phyloP scores from a whole-genome alignment of 2,888 invertebrate genomes.

The Neoascia interrupta region DNA sequence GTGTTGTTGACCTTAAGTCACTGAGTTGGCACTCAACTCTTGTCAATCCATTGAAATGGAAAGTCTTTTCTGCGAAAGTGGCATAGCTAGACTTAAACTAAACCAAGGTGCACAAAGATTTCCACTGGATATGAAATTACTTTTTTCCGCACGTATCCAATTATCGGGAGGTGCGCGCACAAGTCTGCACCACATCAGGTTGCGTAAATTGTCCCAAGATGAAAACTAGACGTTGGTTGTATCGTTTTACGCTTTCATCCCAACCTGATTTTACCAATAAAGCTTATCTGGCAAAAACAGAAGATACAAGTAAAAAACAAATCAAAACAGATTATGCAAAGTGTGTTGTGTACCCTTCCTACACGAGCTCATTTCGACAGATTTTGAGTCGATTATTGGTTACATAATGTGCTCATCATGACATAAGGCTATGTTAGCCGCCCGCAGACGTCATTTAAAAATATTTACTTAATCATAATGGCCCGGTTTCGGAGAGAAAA shows the following conservation, averaged over 20 bases:
- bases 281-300: slow-evolving; percentile 21
- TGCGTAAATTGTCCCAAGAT: slow-evolving; percentile 41
- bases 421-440: too few species aligned
- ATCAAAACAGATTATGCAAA: slow-evolving; percentile 44
- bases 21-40: slow-evolving; percentile 6
- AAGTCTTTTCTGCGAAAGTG: slow-evolving; percentile 41
- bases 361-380: slow-evolving; percentile 20
- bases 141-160: slow-evolving; percentile 52
- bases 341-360: too few species aligned
- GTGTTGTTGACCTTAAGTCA: slow-evolving; percentile 57
- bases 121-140: slow-evolving; percentile 49
- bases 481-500: slow-evolving; percentile 30
- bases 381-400: slow-evolving; percentile 36
- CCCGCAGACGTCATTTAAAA: slow-evolving; percentile 36
- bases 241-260: slow-evolving; percentile 47
- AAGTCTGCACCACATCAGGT: slow-evolving; percentile 34
- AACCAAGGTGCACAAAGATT: slow-evolving; percentile 10
- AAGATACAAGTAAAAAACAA: background rate
- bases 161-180: slow-evolving; percentile 29
- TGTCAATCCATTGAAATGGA: slow-evolving; percentile 29
- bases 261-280: slow-evolving; percentile 51
- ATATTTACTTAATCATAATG: slow-evolving; percentile 7
- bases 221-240: slow-evolving; percentile 3
- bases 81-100: background rate
- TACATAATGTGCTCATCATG: slow-evolving; percentile 43